Conservation (phyloP, 2,113 vertebrate genomes). For the Polypterus bichir region DNA sequence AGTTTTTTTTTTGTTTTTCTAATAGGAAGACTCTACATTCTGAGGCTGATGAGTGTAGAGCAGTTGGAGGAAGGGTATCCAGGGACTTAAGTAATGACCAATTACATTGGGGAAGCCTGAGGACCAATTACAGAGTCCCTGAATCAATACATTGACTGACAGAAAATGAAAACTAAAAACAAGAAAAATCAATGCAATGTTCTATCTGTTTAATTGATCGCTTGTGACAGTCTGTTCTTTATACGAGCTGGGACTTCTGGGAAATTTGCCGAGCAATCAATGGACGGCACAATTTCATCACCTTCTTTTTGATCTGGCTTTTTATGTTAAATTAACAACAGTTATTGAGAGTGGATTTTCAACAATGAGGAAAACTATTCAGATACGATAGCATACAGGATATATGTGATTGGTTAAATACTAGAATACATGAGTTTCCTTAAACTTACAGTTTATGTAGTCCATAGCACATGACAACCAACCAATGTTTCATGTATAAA, state of each 20-base stretch:
- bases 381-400: no score
- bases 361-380: no score
- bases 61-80: slow-evolving; percentile 11
- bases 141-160: slow-evolving; percentile 52
- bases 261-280: slow-evolving; percentile 51
- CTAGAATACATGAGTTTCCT: no score
- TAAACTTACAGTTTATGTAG: no score
- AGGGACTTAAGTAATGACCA: slow-evolving; percentile 16
- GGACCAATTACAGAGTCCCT: slow-evolving; percentile 13
- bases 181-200: slow-evolving; percentile 47
- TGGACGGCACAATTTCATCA: slow-evolving; percentile 49
- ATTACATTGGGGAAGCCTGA: slow-evolving; percentile 8
- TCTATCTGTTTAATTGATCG: slow-evolving; percentile 64
- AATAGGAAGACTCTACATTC: no score
- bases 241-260: slow-evolving; percentile 48
- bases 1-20: no score
- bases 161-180: slow-evolving; percentile 32
- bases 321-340: slow-evolving; percentile 20
- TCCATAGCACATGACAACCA: no score
- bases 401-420: no score
- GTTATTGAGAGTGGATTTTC: not conserved
- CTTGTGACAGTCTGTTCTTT: slow-evolving; percentile 43
- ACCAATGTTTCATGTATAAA: no score
- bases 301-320: slow-evolving; percentile 21
- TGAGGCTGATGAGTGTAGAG: no score